Conservation (phyloP, 2,888 invertebrate species). For the Xanthia togata region DNA sequence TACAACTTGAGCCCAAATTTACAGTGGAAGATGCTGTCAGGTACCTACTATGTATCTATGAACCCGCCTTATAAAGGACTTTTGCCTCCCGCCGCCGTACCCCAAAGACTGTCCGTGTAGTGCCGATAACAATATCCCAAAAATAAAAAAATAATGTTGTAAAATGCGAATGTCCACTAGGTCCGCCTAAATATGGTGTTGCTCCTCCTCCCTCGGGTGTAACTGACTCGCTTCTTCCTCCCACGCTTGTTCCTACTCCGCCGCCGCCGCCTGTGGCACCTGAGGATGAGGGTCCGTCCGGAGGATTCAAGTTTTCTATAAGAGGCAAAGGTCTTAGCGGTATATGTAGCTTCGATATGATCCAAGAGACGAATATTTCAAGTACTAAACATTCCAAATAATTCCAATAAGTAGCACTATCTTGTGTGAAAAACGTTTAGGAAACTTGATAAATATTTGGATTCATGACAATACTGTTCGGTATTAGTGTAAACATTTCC, state of each 20-base stretch:
- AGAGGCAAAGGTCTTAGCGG: slow-evolving; percentile 75
- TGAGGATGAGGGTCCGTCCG: slow-evolving; percentile 42
- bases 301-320: slow-evolving; percentile 72
- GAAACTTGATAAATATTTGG: neutral
- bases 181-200: neutral
- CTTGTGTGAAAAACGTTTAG: neutral
- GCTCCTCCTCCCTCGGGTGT: neutral
- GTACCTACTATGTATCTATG: slow-evolving; percentile 54
- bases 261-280: neutral
- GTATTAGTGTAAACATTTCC: slow-evolving; percentile 2
- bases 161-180: slow-evolving; percentile 1
- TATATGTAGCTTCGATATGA: slow-evolving; percentile 73
- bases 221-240: neutral
- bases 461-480: slow-evolving; percentile 4
- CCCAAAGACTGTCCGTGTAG: slow-evolving; percentile 1
- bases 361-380: slow-evolving; percentile 36
- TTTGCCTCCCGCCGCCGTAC: neutral
- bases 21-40: slow-evolving; percentile 76
- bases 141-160: neutral
- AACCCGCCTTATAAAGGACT: slow-evolving; percentile 34
- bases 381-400: neutral
- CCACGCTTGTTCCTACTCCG: neutral
- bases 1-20: slow-evolving; percentile 61
- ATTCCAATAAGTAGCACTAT: neutral
- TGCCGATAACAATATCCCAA: neutral